Evolutionary conservation across 2,113 vertebrate species (phyloP).

Genomic region (Gulo gulo): DNA sequence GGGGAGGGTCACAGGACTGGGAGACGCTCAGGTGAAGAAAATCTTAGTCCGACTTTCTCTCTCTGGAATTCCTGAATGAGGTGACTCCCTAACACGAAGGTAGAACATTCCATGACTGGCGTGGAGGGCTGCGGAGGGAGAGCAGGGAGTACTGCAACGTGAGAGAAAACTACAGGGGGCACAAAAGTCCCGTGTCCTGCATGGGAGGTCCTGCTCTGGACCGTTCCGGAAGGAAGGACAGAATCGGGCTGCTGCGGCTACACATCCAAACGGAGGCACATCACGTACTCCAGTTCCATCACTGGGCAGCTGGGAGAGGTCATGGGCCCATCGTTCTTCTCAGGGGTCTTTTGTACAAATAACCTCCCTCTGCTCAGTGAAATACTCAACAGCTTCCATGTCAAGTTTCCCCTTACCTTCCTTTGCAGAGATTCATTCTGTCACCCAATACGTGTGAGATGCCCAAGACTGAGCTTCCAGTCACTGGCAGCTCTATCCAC

Average conservation of each 20-base stretch:
- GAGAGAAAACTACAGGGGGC: not conserved
- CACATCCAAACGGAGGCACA: not conserved
- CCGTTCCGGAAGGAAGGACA: not conserved
- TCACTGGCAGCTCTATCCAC: not conserved
- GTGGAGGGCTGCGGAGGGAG: rapidly evolving
- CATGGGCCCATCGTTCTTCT: not conserved
- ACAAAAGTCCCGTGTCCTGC: not conserved
- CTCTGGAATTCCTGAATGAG: not conserved
- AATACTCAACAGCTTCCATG: not conserved
- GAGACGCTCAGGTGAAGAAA: not conserved
- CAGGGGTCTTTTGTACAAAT: not conserved
- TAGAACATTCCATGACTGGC: not conserved
- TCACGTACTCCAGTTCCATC: not conserved
- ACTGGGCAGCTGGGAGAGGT: not conserved
- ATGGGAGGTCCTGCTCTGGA: not conserved
- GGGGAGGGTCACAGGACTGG: not conserved
- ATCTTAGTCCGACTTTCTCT: not conserved
- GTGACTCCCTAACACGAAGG: not conserved
- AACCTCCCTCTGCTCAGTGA: not conserved
- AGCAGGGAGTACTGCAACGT: not conserved
- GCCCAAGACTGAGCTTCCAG: not conserved
- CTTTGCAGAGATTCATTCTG: not conserved
- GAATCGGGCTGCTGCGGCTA: not conserved
- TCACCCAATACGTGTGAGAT: not conserved
- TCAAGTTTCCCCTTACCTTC: not conserved